These are phyloP conservation scores for Intellagama lesueurii DNA, from an alignment of 2,797 vertebrate genomes.

Conservation along the genomic window DNA sequence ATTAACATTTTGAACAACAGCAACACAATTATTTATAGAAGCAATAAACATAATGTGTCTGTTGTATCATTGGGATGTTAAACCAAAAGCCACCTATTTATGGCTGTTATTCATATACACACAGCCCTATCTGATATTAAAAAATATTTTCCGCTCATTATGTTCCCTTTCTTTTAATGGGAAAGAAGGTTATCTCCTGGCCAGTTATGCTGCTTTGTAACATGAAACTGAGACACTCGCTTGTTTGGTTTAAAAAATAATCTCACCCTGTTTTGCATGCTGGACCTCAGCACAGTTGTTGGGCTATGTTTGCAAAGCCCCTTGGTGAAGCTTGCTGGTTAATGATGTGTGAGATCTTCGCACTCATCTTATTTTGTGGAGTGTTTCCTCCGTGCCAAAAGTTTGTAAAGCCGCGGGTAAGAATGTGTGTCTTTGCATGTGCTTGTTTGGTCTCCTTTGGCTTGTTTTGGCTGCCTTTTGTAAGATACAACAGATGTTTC, in stretches of 20 bases:
- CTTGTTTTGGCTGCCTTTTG: conserved; percentile 70
- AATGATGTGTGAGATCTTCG: conserved; percentile 64
- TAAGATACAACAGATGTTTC: conserved; percentile 74
- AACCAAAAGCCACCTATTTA: conserved; percentile 41
- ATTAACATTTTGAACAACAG: conserved; percentile 59
- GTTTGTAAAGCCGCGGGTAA: conserved; percentile 30
- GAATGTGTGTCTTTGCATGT: neutral
- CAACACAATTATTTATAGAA: conserved; percentile 65
- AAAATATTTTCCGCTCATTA: conserved; percentile 47
- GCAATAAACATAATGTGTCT: conserved; percentile 68
- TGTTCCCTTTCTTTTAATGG: conserved; percentile 45
- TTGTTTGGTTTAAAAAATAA: conserved; percentile 38
- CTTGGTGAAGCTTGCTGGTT: conserved; percentile 38
- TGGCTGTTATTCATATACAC: conserved; percentile 35
- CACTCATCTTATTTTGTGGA: neutral
- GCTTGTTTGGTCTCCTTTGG: conserved; percentile 67
- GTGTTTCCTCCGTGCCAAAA: conserved; percentile 50
- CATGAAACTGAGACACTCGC: neutral
- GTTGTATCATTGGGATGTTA: conserved; percentile 41
- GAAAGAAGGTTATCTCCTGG: conserved; percentile 42
- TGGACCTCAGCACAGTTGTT: conserved; percentile 43
- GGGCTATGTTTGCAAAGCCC: conserved; percentile 40
- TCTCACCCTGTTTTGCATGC: neutral
- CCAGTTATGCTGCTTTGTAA: neutral
- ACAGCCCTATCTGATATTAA: too few relatives aligned